Base-by-base conservation (phyloP, 2,113 vertebrate genomes). In the Raja brachyura region DNA sequence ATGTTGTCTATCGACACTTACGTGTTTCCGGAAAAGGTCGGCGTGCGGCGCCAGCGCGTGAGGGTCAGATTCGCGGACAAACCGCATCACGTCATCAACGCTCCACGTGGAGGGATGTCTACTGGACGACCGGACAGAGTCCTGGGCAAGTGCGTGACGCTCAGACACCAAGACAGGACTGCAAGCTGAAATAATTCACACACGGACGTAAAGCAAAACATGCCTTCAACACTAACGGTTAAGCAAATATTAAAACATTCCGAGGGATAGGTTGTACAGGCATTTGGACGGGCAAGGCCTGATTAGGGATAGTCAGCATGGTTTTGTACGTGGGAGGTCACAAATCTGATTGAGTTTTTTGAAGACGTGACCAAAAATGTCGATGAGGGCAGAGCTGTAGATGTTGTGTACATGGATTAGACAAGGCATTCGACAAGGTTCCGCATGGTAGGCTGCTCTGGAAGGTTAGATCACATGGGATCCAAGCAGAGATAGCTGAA, bases 1-100 rank as follows among this genome's bases (percentile, higher is more conserved):
- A 0, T 48, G 3, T 48, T 48, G 39, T 48, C 39, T 48, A 9
- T 39, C 54, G 70, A 31, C 74, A 96, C 98, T 93, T 96, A 99
- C 98, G 0, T 99, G 98, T 94, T 99, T 99, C 94, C 98, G 97
- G 97, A 99, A 99, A 94, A 99, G 96, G 25, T 99, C 98, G 93
- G 97, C 98, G 0, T 99, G 98, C 11, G 98, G 98, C 70, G 97
- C 98, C 94, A 99, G 96, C n/a, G 98, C 97, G 1, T 98, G 98
- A 6, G 98, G 98, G 94, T 99, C 98, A 9, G 98, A 98, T 0
- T 99, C 98, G 94, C 98, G 98, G 95, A 99, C 97, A 93, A 99
- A 99, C 96, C 97, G 96, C 93, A 98, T 96, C 93, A 99, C 98
- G 0, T 99, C 98, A 81, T 99, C 98, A 92, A 99, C 98, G 0